Evolutionary conservation across 2,888 invertebrate species (phyloP), one percentile per base, ranked within the genome.

Genomic region (Helleia helle): DNA sequence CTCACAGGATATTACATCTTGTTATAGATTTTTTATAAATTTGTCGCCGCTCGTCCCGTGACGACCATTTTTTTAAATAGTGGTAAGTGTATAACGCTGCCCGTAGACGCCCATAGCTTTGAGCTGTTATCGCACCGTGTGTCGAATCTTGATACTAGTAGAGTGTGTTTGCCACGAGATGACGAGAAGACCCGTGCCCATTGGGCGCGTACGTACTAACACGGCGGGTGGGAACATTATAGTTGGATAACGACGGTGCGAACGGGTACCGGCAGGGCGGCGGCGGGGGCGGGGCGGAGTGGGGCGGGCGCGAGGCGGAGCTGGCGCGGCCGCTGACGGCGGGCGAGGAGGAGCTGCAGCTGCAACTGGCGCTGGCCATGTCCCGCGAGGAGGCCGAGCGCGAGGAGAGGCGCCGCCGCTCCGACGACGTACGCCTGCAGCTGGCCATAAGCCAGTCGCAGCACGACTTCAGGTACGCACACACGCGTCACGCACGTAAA

Each of bases 381-480:
- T 96, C 96, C 36, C 91, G 97, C 48, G 99, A 99, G 79, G 99
- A 99, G 85, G 97, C 97, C 18, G 99, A 99, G 66, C 93, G 96
- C 57, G 97, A 98, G 71, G 96, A 97, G 79, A 92, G 96, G 54
- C 90, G 96, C 66, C 87, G 96, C 44, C 92, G 97, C 50, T 95
- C 95, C 55, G 99, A 99, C 74, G 98, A 99, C 79, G 96, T 98
- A 49, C 89, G 98, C 50, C 88, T 99, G 54, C 97, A 98, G 84
- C 87, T 99, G 73, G 98, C 97, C 26, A 87, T 99, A 55, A 93
- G 93, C 68, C 96, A 98, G 85, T 96, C 96, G 74, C 94, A 96
- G 80, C 92, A 95, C 70, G 96, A 96, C 84, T 94, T 94, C 75
- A 92, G 92, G 93, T 93, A 55, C 84, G 88, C 84, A 14, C 8